These are phyloP conservation scores for Rhadinocentrus ornatus DNA, from an alignment of 2,797 vertebrate genomes.

Conservation along the genomic window DNA sequence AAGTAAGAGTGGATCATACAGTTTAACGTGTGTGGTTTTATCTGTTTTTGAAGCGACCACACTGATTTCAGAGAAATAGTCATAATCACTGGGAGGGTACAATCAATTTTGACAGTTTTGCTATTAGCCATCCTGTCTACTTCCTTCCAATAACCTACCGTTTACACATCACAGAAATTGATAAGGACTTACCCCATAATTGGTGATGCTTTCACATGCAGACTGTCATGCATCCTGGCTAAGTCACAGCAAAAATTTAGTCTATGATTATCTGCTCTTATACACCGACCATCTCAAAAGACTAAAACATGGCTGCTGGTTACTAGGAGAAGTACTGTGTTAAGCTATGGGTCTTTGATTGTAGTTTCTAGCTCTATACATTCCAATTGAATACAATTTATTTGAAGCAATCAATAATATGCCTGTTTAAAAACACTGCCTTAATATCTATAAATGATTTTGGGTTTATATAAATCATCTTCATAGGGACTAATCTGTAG, in stretches of 20 bases:
- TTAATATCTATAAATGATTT: too few relatives aligned
- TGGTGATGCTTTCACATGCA: background rate
- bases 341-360: background rate
- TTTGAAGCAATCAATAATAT: background rate
- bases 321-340: background rate
- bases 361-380: background rate
- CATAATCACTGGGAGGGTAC: background rate
- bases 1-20: slow-evolving; percentile 1
- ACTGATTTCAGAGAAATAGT: background rate
- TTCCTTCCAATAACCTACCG: background rate
- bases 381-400: background rate
- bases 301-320: background rate
- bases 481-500: background rate
- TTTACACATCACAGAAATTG: background rate
- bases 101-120: background rate
- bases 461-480: background rate
- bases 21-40: background rate
- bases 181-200: background rate
- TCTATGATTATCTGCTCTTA: background rate
- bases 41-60: slow-evolving; percentile 3
- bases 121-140: background rate
- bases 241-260: background rate
- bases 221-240: background rate
- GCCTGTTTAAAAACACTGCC: background rate
- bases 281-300: background rate